Percentiles rank a stretch among this genome's conserved stretches.
Conservation (phyloP, 2,797 vertebrate genomes). For the Pantherophis vulpinus region DNA sequence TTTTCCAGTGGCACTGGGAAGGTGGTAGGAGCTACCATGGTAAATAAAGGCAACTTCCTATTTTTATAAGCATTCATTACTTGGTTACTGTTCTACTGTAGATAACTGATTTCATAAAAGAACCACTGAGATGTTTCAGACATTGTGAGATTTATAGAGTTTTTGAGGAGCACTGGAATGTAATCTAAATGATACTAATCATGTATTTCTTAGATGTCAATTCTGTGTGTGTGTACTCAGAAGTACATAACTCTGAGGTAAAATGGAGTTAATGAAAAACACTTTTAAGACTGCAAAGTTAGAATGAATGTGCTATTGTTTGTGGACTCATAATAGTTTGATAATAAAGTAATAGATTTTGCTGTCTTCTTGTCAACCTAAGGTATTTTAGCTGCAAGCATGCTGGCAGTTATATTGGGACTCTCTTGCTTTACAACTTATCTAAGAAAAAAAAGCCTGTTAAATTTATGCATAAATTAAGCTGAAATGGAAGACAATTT, state of each 20-base stretch:
- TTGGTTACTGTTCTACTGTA: neutral
- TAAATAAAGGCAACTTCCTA: neutral
- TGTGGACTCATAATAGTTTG: neutral
- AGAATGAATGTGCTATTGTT: neutral
- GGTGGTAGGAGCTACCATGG: neutral
- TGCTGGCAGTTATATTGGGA: neutral
- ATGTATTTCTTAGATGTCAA: neutral
- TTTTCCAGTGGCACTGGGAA: neutral
- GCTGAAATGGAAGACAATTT: neutral
- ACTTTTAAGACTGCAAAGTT: neutral
- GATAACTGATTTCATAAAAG: neutral
- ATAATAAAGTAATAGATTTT: neutral
- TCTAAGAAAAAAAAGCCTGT: neutral
- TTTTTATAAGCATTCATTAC: neutral
- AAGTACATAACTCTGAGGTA: neutral
- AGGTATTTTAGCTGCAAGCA: neutral
- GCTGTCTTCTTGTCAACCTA: neutral
- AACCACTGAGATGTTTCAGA: neutral
- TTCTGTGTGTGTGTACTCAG: neutral
- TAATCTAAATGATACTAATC: neutral
- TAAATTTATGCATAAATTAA: neutral
- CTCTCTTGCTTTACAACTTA: neutral
- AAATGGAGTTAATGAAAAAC: neutral
- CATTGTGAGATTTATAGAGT: neutral
- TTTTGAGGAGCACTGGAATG: neutral